Evolutionary conservation across 1,140 invertebrate species (phyloP).

Genomic region (Campodea augens): DNA sequence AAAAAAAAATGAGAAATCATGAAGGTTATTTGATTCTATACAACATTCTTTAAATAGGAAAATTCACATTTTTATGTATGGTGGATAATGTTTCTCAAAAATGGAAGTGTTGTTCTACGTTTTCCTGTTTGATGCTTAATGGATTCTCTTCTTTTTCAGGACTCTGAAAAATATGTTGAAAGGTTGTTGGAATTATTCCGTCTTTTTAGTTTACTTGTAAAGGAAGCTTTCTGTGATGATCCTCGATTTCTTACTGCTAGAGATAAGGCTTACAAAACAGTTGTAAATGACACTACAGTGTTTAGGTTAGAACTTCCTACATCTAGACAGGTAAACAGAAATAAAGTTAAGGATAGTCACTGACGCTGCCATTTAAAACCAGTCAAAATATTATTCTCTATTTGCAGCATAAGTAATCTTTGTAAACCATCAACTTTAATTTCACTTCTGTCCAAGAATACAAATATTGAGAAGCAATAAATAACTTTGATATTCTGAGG

Average conservation of each 20-base stretch:
- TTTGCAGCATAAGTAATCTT: too few relatives aligned
- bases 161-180: constrained; percentile 98
- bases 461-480: too few relatives aligned
- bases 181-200: constrained; percentile 81
- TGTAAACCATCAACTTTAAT: too few relatives aligned
- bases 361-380: too few relatives aligned
- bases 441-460: too few relatives aligned
- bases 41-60: too few relatives aligned
- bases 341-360: not conserved
- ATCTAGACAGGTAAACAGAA: not conserved
- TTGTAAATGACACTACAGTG: constrained; percentile 96
- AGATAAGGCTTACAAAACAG: constrained; percentile 94
- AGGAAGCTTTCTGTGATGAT: constrained; percentile 91
- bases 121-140: not conserved
- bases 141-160: constrained; percentile 29
- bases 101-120: not conserved
- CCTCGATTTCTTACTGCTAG: constrained; percentile 90
- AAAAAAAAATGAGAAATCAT: too few relatives aligned
- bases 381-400: too few relatives aligned
- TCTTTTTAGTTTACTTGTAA: constrained; percentile 77
- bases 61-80: too few relatives aligned
- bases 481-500: too few relatives aligned
- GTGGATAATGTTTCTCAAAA: too few relatives aligned
- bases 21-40: too few relatives aligned
- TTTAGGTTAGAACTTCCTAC: constrained; percentile 62